These are phyloP conservation scores for Tauraco erythrolophus DNA, from an alignment of 2,113 vertebrate species.

Conservation along the genomic window DNA sequence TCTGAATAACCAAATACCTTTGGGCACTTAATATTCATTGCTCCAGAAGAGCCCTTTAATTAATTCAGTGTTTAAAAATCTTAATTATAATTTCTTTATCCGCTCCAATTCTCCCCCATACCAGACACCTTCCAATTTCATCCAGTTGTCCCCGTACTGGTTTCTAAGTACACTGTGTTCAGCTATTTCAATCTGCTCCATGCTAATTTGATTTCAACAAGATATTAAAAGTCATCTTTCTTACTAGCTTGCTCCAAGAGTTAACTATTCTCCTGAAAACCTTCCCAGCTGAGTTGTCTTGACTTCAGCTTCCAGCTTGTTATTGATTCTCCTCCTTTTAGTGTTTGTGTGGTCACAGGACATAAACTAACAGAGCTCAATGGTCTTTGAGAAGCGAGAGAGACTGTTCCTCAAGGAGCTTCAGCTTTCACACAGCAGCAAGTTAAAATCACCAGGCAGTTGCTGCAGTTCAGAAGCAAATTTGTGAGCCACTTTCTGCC, in stretches of 20 bases:
- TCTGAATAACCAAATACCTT: neutral
- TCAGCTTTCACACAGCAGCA: neutral
- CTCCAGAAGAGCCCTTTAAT: neutral
- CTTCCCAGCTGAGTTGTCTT: neutral
- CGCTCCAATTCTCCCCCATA: neutral
- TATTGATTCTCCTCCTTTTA: neutral
- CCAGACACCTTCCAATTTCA: neutral
- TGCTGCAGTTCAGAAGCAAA: neutral
- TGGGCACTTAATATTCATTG: neutral
- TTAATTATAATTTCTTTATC: neutral
- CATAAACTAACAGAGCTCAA: neutral
- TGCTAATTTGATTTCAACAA: neutral
- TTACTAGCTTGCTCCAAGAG: neutral
- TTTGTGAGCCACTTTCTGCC: neutral
- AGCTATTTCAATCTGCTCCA: neutral
- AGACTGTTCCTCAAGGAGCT: neutral
- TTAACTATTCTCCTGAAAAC: neutral
- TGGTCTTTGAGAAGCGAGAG: neutral
- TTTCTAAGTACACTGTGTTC: neutral
- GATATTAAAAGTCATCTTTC: neutral
- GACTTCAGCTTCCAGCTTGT: neutral
- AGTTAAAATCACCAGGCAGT: neutral
- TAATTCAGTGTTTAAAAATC: neutral
- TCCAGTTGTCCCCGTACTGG: fast-evolving
- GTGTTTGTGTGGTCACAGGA: neutral